phyloP scores from a whole-genome alignment of 2,797 vertebrate species.

The Melanotaenia boesemani region DNA sequence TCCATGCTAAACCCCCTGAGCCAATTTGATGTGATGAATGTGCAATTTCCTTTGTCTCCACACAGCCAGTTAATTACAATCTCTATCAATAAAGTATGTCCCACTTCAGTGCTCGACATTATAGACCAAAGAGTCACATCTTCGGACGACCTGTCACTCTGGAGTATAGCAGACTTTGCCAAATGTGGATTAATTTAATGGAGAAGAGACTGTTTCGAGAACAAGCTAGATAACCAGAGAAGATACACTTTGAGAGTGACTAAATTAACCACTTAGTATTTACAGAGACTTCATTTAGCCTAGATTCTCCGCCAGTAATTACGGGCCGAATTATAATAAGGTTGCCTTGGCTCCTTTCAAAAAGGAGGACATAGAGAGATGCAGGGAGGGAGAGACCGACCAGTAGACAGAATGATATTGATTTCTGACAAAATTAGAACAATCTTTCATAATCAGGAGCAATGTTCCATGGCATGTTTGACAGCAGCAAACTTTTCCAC shows the following conservation, averaged over 20 bases:
- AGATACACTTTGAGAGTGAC: constrained; percentile 53
- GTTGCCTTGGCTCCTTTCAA: constrained; percentile 39
- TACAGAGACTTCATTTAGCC: constrained; percentile 65
- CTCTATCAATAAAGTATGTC: constrained; percentile 78
- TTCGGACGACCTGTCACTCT: constrained; percentile 65
- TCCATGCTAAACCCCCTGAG: constrained; percentile 66
- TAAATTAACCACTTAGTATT: constrained; percentile 69
- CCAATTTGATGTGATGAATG: constrained; percentile 84
- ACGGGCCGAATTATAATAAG: constrained; percentile 63
- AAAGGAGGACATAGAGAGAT: constrained; percentile 45
- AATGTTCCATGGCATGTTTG: constrained; percentile 46
- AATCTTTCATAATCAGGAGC: constrained; percentile 55
- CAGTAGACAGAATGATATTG: constrained; percentile 49
- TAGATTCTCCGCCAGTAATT: constrained; percentile 65
- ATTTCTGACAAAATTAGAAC: constrained; percentile 59
- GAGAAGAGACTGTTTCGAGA: constrained; percentile 56
- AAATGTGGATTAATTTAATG: constrained; percentile 61
- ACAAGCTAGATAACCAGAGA: constrained; percentile 50
- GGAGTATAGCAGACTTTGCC: constrained; percentile 35
- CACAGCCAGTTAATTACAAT: constrained; percentile 79
- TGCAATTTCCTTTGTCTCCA: constrained; percentile 82
- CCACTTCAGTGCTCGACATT: constrained; percentile 66
- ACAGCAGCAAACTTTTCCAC: constrained; percentile 25
- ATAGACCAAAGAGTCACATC: constrained; percentile 64
- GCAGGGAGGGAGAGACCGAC: constrained; percentile 24